Evolutionary conservation across 2,113 vertebrate species (phyloP), one percentile per base, ranked within the genome.

Genomic region (Alethe diademata): DNA sequence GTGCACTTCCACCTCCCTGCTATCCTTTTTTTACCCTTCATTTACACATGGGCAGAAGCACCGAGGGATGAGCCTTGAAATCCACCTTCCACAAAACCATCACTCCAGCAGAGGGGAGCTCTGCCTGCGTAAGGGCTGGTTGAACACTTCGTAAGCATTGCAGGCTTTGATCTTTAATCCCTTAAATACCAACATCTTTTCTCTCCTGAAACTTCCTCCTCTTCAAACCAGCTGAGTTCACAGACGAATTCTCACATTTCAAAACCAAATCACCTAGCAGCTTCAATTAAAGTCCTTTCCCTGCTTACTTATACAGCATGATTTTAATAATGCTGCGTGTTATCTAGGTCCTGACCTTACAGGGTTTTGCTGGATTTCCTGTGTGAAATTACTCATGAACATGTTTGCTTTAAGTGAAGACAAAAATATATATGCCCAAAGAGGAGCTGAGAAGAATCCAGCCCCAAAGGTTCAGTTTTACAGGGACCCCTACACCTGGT

Each of bases 21-120:
- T 56, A 74, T 71, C 48, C 65, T 74, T 94, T 95, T 95, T 90
- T 82, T 86, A 87, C 67, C 88, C 90, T 93, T 94, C 90, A 78
- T 65, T 92, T 92, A 70, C 29, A 86, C 43, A 15, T 9, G 36
- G 72, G 88, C 64, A 96, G 71, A 94, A 93, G 74, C 42, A 64
- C 26, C 0, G 0, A 86, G 56, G 72, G 57, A 75, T 42, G 54
- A 91, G 54, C 54, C 78, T 86, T 64, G 74, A 88, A 91, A 93
- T 60, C 43, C 47, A 74, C 48, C 22, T 25, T 83, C 56, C 50
- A 28, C 51, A 78, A 81, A 88, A 19, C 24, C 2, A 2, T 29
- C 47, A 36, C 47, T 88, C 78, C 64, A 53, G 48, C 3, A 48
- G 73, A 92, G 64, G 64, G 48, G 60, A 83, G 64, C 0, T 0